Evolutionary conservation across 2,113 vertebrate species (phyloP), one percentile per base, ranked within the genome.

Genomic region (Abramis brama): DNA sequence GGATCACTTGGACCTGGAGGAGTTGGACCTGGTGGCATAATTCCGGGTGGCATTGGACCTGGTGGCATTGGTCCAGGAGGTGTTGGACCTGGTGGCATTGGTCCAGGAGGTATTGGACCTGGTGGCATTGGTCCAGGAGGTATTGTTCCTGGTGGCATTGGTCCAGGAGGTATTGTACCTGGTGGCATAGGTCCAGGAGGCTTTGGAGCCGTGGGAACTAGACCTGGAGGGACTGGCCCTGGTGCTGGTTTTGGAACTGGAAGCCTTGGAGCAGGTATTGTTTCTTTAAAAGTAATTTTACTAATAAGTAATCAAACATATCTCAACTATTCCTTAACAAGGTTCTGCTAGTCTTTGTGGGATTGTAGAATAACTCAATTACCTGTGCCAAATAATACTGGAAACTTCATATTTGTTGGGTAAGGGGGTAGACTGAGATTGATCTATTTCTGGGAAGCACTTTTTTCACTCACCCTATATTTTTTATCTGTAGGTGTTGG

Each of bases 211-310:
- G 21, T 71, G 21, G 68, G 68, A 71, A 71, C 68, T 39, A 36
- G 89, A 62, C 70, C 78, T 19, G 83, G 57, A 45, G 83, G 84
- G 6, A 30, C 82, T 39, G 83, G 83, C 17, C 30, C 77, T 60
- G 86, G 81, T 5, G 74, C 86, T 55, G 89, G 64, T 9, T 23
- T 86, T 82, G 91, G 89, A 79, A 25, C 88, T 86, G 91, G 89
- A 87, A 89, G 92, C 27, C 50, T 87, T 82, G 91, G 90, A 9
- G 17, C 88, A 85, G 83, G 84, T 85, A 57, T 43, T 52, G 43
- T 33, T 50, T 33, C 6, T 23, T 13, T 23, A 21, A 62, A 77
- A 2, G 0, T 64, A 8, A 50, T 30, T 52, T 76, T 70, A 36
- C 17, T 70, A 70, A 70, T 70, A 36, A 36, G 17, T 19, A n/a